Percentiles rank a stretch among this genome's conserved stretches.
These are phyloP conservation scores for Pholis gunnellus DNA, from an alignment of 2,113 vertebrate species.

Conservation along the genomic window DNA sequence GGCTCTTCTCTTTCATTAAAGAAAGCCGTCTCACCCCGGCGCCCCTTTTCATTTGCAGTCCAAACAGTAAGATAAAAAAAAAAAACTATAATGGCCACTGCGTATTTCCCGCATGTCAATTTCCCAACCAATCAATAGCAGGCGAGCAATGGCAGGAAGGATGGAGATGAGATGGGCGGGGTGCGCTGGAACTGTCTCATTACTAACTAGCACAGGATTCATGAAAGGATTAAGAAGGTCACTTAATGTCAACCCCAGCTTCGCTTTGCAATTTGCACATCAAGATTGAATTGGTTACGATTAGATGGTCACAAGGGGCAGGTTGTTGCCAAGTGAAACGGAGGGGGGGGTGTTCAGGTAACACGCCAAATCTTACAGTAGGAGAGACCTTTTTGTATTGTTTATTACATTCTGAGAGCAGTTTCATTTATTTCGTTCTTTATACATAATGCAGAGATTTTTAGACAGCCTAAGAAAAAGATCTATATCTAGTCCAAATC, in stretches of 20 bases:
- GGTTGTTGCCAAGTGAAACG: slow-evolving; percentile 41
- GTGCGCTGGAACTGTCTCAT: slow-evolving; percentile 77
- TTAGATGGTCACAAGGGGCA: slow-evolving; percentile 35
- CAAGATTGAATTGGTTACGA: slow-evolving; percentile 66
- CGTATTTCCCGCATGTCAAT: slow-evolving; percentile 82
- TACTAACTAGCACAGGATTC: slow-evolving; percentile 75
- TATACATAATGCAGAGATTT: not conserved
- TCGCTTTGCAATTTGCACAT: slow-evolving; percentile 71
- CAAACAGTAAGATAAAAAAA: slow-evolving; percentile 80
- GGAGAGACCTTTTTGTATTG: not conserved
- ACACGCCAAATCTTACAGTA: slow-evolving; percentile 14
- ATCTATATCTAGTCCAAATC: slow-evolving; percentile 37
- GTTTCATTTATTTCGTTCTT: too few relatives aligned
- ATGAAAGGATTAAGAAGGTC: slow-evolving; percentile 76
- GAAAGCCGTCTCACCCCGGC: slow-evolving; percentile 74
- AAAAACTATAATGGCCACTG: slow-evolving; percentile 75
- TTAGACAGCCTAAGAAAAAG: not conserved
- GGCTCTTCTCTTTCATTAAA: slow-evolving; percentile 79
- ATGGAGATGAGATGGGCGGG: slow-evolving; percentile 68
- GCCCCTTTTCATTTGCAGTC: slow-evolving; percentile 81
- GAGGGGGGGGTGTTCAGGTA: not conserved
- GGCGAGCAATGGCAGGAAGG: slow-evolving; percentile 68
- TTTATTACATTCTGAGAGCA: not conserved
- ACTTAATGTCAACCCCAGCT: slow-evolving; percentile 69
- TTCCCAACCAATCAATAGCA: slow-evolving; percentile 83